Evolutionary conservation across 2,797 vertebrate genomes (phyloP).

Genomic region (Pangasius larnaudii): DNA sequence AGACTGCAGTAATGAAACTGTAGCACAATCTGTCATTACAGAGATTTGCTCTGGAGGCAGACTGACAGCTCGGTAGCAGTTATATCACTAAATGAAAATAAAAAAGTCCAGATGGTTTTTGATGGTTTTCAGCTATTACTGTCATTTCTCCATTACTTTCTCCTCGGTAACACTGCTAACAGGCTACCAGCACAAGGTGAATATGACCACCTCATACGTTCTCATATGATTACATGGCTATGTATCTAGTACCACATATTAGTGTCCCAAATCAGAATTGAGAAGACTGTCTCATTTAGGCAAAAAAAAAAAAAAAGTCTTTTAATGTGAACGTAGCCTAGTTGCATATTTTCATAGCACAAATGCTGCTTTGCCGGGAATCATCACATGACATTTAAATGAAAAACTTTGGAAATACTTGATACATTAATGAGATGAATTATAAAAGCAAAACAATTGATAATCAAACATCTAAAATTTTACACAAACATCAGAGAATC

Average conservation of each 20-base stretch:
- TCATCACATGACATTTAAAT: slow-evolving; percentile 49
- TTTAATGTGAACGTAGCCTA: slow-evolving; percentile 30
- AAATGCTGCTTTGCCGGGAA: slow-evolving; percentile 46
- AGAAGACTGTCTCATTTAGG: not conserved
- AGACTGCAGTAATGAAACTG: not conserved
- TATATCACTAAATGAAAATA: not conserved
- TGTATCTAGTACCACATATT: not conserved
- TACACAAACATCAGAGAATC: slow-evolving; percentile 35
- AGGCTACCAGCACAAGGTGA: not conserved
- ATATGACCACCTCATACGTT: not conserved
- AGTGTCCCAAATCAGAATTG: not conserved
- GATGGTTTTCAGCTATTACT: not conserved
- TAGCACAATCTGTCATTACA: not conserved
- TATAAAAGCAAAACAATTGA: slow-evolving; percentile 49
- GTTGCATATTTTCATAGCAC: slow-evolving; percentile 53
- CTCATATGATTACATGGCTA: not conserved
- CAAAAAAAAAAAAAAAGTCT: not conserved
- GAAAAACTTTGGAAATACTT: slow-evolving; percentile 62
- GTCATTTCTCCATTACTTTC: not conserved
- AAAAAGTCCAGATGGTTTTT: not conserved
- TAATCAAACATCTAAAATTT: slow-evolving; percentile 18
- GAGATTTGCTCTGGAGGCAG: not conserved
- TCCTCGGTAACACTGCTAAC: not conserved
- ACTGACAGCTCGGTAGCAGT: not conserved
- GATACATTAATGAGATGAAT: slow-evolving; percentile 57